Evolutionary conservation across 2,888 invertebrate species (phyloP).

Genomic region (Lampropteryx suffumata): DNA sequence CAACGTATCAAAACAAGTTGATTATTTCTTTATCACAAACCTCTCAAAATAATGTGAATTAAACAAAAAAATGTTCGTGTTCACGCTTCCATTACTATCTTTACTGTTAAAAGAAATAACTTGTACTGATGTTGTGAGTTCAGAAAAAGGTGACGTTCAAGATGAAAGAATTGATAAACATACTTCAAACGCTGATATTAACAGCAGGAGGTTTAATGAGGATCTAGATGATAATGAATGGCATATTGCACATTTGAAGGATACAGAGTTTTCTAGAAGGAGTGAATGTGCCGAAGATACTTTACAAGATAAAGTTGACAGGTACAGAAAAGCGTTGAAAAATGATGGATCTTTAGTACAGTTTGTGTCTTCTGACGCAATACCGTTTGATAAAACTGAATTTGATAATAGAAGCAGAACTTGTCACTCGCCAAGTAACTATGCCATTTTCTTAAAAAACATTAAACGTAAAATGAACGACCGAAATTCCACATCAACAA

Average conservation of each 20-base stretch:
- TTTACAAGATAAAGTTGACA: constrained; percentile 45
- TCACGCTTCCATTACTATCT: constrained; percentile 5
- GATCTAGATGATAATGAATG: constrained; percentile 51
- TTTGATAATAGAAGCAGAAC: constrained; percentile 12
- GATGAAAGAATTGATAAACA: constrained; percentile 19
- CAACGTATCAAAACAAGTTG: constrained; percentile 9
- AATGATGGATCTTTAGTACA: constrained; percentile 53
- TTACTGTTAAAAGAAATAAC: constrained; percentile 4
- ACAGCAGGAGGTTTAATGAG: constrained; percentile 44
- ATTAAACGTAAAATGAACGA: constrained; percentile 5
- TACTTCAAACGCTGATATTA: constrained; percentile 19
- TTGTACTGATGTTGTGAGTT: constrained; percentile 22
- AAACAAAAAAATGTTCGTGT: constrained; percentile 19
- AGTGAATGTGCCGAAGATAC: constrained; percentile 47
- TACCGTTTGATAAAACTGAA: constrained; percentile 44
- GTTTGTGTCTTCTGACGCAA: constrained; percentile 52
- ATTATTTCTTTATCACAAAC: constrained; percentile 1
- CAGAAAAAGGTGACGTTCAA: constrained; percentile 26
- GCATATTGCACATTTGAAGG: constrained; percentile 55
- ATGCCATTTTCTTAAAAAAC: constrained; percentile 9
- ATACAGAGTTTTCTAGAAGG: constrained; percentile 38
- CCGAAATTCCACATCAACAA: not conserved
- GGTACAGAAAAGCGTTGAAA: constrained; percentile 48
- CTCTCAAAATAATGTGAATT: constrained; percentile 9
- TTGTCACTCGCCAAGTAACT: constrained; percentile 37